These are phyloP conservation scores for Rhagonycha lutea DNA, from an alignment of 2,888 invertebrate species.

Conservation along the genomic window DNA sequence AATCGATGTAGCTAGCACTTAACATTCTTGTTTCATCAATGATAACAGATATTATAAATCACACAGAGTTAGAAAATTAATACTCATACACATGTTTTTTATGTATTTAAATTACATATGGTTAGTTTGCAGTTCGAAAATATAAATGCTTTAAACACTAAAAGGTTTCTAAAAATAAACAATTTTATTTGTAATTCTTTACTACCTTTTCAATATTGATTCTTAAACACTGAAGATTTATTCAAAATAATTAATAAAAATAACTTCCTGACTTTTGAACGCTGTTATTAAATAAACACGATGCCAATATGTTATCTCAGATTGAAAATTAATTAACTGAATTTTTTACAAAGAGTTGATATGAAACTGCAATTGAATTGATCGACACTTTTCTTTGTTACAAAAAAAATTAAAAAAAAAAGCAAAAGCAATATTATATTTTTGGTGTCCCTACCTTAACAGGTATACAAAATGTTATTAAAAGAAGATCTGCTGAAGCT, in stretches of 20 bases:
- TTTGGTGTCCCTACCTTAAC: constrained; percentile 64
- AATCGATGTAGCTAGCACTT: constrained; percentile 23
- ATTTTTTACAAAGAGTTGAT: not conserved
- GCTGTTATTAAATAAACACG: not conserved
- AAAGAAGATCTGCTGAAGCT: constrained; percentile 70
- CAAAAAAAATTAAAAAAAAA: not conserved
- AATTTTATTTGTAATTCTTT: constrained; percentile 15
- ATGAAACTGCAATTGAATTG: not conserved
- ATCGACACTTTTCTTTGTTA: not conserved
- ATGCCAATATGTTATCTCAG: not conserved
- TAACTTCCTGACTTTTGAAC: not conserved
- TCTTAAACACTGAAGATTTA: not conserved
- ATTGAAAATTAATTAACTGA: constrained; percentile 6
- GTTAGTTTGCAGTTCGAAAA: not conserved
- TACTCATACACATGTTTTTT: not conserved
- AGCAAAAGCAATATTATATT: not conserved
- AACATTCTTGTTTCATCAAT: constrained; percentile 26
- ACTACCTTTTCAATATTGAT: not conserved
- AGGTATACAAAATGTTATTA: constrained; percentile 72
- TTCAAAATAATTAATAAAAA: not conserved
- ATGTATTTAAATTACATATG: not conserved
- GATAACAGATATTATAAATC: constrained; percentile 22
- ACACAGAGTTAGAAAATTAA: constrained; percentile 3
- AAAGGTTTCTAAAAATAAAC: constrained; percentile 39
- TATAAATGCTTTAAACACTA: constrained; percentile 30